Evolutionary conservation across 2,797 vertebrate genomes (phyloP).

Genomic region (Cirrhinus molitorella): DNA sequence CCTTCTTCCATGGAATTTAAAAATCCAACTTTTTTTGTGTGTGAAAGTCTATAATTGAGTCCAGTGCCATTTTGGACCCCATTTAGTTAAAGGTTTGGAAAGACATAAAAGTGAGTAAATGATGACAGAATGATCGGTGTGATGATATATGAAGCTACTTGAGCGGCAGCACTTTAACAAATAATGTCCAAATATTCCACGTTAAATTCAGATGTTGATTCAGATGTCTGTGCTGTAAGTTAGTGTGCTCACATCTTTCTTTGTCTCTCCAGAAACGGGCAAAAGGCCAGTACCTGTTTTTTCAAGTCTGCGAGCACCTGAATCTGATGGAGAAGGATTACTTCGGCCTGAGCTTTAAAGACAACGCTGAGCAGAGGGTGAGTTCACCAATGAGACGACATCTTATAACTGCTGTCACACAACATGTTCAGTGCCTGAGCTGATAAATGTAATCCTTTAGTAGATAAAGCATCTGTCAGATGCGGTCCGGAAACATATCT

Average conservation of each 20-base stretch:
- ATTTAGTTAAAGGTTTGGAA: background rate
- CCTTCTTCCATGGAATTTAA: background rate
- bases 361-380: slow-evolving; percentile 68
- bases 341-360: slow-evolving; percentile 89
- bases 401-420: background rate
- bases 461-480: background rate
- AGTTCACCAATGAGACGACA: background rate
- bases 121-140: background rate
- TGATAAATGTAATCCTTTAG: background rate
- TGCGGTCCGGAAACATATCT: background rate
- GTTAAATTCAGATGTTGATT: too few relatives aligned
- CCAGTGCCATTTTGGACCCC: background rate
- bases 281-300: slow-evolving; percentile 91
- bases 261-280: slow-evolving; percentile 86
- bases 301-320: slow-evolving; percentile 92
- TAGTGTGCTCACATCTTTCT: background rate
- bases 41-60: background rate
- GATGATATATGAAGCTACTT: background rate
- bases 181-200: too few relatives aligned
- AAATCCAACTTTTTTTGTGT: background rate
- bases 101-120: background rate
- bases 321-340: slow-evolving; percentile 98
- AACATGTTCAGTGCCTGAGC: background rate
- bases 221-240: background rate
- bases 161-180: too few relatives aligned